These are phyloP conservation scores for Parnassius orleans DNA, from an alignment of 2,888 invertebrate species.

Conservation along the genomic window DNA sequence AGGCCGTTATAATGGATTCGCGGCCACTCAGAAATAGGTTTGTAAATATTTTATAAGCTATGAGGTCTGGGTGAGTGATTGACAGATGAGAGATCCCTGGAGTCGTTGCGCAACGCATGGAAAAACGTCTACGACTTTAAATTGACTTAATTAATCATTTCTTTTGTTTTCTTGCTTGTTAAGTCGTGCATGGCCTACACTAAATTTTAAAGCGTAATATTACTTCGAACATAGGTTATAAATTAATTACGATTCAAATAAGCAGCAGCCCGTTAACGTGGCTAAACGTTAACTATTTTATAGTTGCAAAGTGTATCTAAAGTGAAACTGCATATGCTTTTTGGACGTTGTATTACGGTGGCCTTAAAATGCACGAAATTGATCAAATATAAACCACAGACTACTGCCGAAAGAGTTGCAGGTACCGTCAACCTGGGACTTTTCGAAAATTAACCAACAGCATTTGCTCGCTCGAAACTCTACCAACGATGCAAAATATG, in stretches of 20 bases:
- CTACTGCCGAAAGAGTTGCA: conserved; percentile 47
- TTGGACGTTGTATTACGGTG: conserved; percentile 45
- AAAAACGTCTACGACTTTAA: conserved; percentile 3
- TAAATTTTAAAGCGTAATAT: too few relatives aligned
- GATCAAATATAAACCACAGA: conserved; percentile 73
- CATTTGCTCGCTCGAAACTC: conserved; percentile 56
- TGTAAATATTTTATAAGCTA: conserved; percentile 75
- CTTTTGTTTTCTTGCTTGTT: too few relatives aligned
- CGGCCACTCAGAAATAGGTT: conserved; percentile 69
- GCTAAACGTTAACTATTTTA: conserved; percentile 30
- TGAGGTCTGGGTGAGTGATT: conserved; percentile 65
- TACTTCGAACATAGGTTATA: not conserved
- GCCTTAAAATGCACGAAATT: conserved; percentile 65
- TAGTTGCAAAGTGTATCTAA: conserved; percentile 65
- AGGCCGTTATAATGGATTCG: conserved; percentile 69
- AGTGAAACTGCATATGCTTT: conserved; percentile 47
- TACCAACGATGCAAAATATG: conserved; percentile 67
- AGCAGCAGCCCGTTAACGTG: conserved; percentile 1
- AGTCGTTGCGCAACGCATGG: conserved; percentile 37
- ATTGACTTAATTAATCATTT: not conserved
- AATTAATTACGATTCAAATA: conserved; percentile 10
- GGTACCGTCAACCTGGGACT: conserved; percentile 64
- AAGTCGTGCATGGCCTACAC: too few relatives aligned
- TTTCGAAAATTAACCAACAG: conserved; percentile 63
- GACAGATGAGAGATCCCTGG: conserved; percentile 59